These are phyloP conservation scores for Euglossa dilemma DNA, from an alignment of 1,140 invertebrate species.

Conservation along the genomic window DNA sequence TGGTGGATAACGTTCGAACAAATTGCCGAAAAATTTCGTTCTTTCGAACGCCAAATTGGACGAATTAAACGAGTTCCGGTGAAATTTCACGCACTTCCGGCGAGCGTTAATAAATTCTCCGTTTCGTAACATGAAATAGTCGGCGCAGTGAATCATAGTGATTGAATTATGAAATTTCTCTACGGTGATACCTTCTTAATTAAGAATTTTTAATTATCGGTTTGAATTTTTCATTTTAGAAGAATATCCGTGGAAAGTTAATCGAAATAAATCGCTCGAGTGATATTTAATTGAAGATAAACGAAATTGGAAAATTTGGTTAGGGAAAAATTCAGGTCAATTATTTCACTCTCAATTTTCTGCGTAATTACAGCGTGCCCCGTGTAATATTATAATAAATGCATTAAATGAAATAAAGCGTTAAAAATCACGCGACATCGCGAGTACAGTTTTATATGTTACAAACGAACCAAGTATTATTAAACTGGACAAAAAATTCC, in stretches of 20 bases:
- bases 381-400: too few species aligned
- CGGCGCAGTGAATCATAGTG: not conserved
- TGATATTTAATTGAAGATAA: not conserved
- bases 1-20: not conserved
- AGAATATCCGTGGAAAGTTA: too few species aligned
- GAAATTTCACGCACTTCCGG: not conserved
- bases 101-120: too few species aligned
- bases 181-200: too few species aligned
- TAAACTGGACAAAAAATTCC: too few species aligned
- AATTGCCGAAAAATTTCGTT: not conserved
- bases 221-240: too few species aligned
- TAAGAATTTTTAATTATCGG: not conserved
- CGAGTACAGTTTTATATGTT: too few species aligned
- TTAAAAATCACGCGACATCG: too few species aligned
- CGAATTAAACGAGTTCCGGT: not conserved
- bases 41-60: not conserved
- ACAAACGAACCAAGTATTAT: too few species aligned
- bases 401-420: too few species aligned
- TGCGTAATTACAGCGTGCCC: too few species aligned
- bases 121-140: not conserved
- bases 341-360: not conserved
- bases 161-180: not conserved
- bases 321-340: not conserved
- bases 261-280: too few species aligned
- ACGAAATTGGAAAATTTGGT: not conserved